These are phyloP conservation scores for Caenorhabditis angaria DNA, from an alignment of 2,888 invertebrate species.

Conservation along the genomic window DNA sequence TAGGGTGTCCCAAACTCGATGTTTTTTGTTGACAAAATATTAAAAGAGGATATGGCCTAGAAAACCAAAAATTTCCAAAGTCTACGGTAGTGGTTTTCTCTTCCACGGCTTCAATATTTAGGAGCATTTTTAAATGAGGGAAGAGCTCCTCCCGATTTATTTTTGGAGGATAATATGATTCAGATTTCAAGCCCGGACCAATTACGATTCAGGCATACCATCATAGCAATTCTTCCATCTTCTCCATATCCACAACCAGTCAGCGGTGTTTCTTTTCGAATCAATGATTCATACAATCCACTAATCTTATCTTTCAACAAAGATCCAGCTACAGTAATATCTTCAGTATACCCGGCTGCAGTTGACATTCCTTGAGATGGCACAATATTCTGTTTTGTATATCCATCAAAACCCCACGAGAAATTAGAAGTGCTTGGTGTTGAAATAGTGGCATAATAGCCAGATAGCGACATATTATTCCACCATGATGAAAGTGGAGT, in stretches of 20 bases:
- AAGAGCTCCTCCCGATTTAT: too few species aligned
- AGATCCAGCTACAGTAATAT: conserved; percentile 59
- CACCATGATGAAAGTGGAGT: conserved; percentile 36
- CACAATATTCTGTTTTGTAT: conserved; percentile 9
- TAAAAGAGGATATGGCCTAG: too few species aligned
- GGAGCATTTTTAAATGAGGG: too few species aligned
- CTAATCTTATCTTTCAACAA: conserved; percentile 52
- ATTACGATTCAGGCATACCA: conserved; percentile 17
- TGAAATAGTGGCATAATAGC: conserved; percentile 30
- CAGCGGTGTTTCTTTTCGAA: conserved; percentile 37
- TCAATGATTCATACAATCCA: conserved; percentile 44
- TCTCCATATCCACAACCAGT: conserved; percentile 38
- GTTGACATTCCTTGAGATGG: neutral
- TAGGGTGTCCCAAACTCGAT: too few species aligned
- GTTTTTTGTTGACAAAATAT: too few species aligned
- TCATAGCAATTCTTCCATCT: conserved; percentile 43
- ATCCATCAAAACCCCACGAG: conserved; percentile 11
- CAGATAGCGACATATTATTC: conserved; percentile 38
- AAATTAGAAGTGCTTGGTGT: conserved; percentile 11
- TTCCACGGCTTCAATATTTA: too few species aligned
- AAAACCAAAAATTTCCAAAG: too few species aligned
- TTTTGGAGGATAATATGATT: too few species aligned
- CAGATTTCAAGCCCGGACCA: neutral
- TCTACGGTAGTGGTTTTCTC: too few species aligned
- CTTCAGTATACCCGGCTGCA: conserved; percentile 55